A percentile compares a stretch with the other conserved stretches of the same genome.
phyloP scores from a whole-genome alignment of 2,113 vertebrate genomes.

The Drymodes brunneopygia region DNA sequence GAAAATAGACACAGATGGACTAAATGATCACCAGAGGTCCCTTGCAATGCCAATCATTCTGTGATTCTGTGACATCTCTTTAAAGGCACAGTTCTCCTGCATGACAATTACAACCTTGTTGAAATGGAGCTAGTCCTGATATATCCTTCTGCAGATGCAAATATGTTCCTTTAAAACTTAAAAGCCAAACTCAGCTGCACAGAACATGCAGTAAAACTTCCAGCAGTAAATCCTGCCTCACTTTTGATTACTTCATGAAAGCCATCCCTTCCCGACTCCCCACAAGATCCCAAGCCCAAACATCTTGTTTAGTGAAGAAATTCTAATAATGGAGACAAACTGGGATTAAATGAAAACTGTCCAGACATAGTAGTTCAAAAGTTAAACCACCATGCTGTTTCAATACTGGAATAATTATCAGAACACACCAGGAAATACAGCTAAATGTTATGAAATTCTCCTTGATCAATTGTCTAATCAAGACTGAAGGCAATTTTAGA shows the following conservation, averaged over 20 bases:
- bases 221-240: not conserved
- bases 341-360: not conserved
- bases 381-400: not conserved
- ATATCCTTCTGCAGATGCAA: not conserved
- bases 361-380: not conserved
- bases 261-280: not conserved
- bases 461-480: not conserved
- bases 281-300: not conserved
- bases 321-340: not conserved
- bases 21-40: not conserved
- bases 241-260: not conserved
- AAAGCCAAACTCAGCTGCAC: not conserved
- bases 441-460: not conserved
- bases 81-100: not conserved
- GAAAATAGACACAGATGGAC: not conserved
- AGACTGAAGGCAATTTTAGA: not conserved
- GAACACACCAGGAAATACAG: not conserved
- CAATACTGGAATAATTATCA: not conserved
- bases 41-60: not conserved
- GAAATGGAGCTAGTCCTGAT: not conserved
- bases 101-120: not conserved
- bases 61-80: not conserved
- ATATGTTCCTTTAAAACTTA: not conserved
- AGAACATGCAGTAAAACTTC: not conserved
- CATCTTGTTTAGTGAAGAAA: not conserved